phyloP scores from a whole-genome alignment of 2,888 invertebrate genomes.

The Drosophila subsilvestris region DNA sequence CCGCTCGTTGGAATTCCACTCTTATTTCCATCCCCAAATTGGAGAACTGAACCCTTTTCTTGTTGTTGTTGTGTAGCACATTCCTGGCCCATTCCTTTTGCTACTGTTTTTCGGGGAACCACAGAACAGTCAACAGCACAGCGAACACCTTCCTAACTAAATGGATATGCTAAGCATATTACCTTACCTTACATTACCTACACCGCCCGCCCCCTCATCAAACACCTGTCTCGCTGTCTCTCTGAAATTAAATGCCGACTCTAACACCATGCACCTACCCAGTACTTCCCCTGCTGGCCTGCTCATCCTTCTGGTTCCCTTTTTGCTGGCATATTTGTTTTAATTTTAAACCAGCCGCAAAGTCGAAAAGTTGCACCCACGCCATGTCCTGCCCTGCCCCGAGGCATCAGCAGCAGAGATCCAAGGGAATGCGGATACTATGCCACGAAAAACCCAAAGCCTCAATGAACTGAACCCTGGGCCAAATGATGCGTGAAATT shows the following conservation, averaged over 20 bases:
- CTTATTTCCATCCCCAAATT: slow-evolving; percentile 25
- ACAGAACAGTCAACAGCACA: slow-evolving; percentile 47
- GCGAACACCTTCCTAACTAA: slow-evolving; percentile 49
- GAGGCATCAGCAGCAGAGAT: slow-evolving; percentile 6
- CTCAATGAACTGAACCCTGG: slow-evolving; percentile 53
- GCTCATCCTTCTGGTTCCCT: not conserved
- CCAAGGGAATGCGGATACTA: slow-evolving; percentile 3
- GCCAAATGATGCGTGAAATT: slow-evolving; percentile 77
- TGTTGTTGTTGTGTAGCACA: not conserved
- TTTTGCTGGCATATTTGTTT: slow-evolving; percentile 61
- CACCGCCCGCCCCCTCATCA: not conserved
- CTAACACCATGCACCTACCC: slow-evolving; percentile 30
- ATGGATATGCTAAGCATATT: slow-evolving; percentile 55
- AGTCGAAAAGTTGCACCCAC: slow-evolving; percentile 55
- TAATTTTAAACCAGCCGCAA: slow-evolving; percentile 71
- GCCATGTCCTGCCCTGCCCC: slow-evolving; percentile 6
- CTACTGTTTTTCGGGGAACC: slow-evolving; percentile 48
- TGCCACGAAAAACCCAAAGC: slow-evolving; percentile 6
- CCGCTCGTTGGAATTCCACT: slow-evolving; percentile 17
- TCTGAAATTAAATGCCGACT: slow-evolving; percentile 55
- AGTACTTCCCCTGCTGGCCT: not conserved
- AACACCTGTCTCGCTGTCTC: slow-evolving; percentile 22
- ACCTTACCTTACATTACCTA: slow-evolving; percentile 19
- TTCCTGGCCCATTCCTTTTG: slow-evolving; percentile 23
- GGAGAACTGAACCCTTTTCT: slow-evolving; percentile 8